Conservation (phyloP, 1,140 invertebrate species). For the Drosophila leontia region DNA sequence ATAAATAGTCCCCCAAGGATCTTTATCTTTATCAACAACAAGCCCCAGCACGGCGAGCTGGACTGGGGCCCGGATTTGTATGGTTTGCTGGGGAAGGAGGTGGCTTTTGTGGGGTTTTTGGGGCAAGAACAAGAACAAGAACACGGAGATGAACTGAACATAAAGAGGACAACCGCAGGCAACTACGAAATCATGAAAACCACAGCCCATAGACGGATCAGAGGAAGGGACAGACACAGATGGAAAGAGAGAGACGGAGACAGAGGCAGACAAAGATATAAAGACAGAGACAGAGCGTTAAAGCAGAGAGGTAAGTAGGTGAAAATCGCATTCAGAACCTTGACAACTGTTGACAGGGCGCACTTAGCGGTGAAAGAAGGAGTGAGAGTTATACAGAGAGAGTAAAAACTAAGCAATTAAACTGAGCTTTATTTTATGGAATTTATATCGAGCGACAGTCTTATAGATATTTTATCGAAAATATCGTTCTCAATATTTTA, state of each 20-base stretch:
- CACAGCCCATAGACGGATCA: conserved; percentile 44
- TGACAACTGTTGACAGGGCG: conserved; percentile 76
- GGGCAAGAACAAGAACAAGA: conserved; percentile 32
- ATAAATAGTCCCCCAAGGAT: conserved; percentile 81
- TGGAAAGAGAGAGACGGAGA: conserved; percentile 13
- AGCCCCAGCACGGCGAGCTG: conserved; percentile 18
- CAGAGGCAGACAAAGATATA: conserved; percentile 2
- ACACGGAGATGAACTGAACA: conserved; percentile 49
- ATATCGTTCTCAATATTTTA: neutral
- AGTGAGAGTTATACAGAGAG: conserved; percentile 5
- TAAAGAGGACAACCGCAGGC: conserved; percentile 69
- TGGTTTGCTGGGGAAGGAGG: neutral
- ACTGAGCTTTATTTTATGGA: neutral
- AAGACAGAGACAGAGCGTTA: conserved; percentile 30
- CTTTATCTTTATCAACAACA: conserved; percentile 66
- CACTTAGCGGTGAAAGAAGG: conserved; percentile 27
- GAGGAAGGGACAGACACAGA: conserved; percentile 2
- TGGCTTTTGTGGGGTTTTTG: conserved; percentile 25
- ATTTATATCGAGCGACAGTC: neutral
- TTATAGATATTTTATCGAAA: too few species aligned
- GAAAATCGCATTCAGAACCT: conserved; percentile 72
- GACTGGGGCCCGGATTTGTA: conserved; percentile 7
- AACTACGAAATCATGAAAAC: conserved; percentile 64
- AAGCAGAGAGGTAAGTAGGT: conserved; percentile 57
- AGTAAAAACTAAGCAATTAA: neutral